phyloP scores from a whole-genome alignment of 35 echinoderm and acorn worm species.

The Lytechinus pictus region DNA sequence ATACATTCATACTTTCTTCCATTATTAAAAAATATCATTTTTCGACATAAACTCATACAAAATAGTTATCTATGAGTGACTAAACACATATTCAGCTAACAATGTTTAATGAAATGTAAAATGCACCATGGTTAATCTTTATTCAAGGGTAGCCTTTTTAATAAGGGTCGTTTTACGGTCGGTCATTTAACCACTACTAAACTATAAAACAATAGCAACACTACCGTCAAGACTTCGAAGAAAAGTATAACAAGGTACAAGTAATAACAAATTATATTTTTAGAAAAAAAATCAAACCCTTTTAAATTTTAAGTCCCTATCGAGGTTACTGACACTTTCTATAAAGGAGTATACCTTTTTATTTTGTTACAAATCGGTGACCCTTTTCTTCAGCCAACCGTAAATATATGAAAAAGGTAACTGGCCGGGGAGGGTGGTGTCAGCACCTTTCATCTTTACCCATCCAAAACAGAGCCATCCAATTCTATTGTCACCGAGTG shows the following conservation, averaged over 20 bases:
- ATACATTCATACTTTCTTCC: no score
- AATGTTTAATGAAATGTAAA: no score
- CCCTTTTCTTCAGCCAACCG: background rate
- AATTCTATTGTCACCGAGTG: background rate
- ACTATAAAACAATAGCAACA: background rate
- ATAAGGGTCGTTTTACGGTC: background rate
- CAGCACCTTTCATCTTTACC: background rate
- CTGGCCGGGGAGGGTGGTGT: background rate
- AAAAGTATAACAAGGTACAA: background rate
- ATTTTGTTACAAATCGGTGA: background rate
- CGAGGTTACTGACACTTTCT: background rate
- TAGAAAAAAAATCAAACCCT: background rate
- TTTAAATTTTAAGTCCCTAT: background rate
- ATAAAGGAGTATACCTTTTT: background rate
- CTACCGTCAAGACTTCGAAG: background rate
- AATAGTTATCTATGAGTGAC: no score
- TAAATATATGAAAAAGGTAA: background rate
- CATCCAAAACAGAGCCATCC: background rate
- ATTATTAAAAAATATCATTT: no score
- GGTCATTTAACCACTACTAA: background rate
- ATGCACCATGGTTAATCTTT: no score
- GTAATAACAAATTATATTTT: background rate
- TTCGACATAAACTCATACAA: no score
- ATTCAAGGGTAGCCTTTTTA: no score
- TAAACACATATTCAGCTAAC: no score